Conservation (phyloP, 2,888 invertebrate genomes). For the Drosophila neotestacea region DNA sequence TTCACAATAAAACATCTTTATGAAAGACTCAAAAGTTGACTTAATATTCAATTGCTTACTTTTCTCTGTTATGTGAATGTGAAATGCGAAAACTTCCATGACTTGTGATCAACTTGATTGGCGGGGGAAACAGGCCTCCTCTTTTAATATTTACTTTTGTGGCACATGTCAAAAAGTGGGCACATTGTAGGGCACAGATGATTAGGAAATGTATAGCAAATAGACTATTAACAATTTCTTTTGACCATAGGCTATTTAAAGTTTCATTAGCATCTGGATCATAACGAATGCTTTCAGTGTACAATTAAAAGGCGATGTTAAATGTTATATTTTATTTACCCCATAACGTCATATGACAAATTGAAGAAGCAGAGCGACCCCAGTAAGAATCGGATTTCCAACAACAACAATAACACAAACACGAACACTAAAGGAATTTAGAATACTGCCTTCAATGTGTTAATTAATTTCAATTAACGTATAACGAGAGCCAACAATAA, state of each 20-base stretch:
- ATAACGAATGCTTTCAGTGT: constrained; percentile 62
- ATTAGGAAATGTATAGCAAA: constrained; percentile 16
- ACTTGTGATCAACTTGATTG: constrained; percentile 17
- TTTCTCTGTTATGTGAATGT: neutral
- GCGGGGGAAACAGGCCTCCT: constrained; percentile 1
- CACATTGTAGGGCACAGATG: constrained; percentile 4
- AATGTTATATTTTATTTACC: constrained; percentile 44
- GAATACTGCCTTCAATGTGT: constrained; percentile 53
- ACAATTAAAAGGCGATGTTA: constrained; percentile 57
- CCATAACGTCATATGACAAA: constrained; percentile 73
- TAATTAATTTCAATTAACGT: constrained; percentile 81
- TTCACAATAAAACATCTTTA: constrained; percentile 1
- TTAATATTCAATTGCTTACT: constrained; percentile 14
- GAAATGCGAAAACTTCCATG: neutral
- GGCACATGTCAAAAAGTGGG: constrained; percentile 14
- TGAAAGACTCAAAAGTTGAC: constrained; percentile 12
- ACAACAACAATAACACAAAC: constrained; percentile 19
- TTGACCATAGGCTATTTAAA: constrained; percentile 54
- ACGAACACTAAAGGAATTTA: constrained; percentile 10
- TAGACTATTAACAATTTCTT: constrained; percentile 29
- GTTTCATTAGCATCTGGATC: constrained; percentile 57
- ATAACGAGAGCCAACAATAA: constrained; percentile 58
- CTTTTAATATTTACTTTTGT: neutral
- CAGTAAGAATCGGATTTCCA: constrained; percentile 50
- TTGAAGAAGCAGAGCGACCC: constrained; percentile 16